Base-by-base conservation (phyloP, 30 jellyfish, hydroid and myxozoan species). In the Aurelia sp. region DNA sequence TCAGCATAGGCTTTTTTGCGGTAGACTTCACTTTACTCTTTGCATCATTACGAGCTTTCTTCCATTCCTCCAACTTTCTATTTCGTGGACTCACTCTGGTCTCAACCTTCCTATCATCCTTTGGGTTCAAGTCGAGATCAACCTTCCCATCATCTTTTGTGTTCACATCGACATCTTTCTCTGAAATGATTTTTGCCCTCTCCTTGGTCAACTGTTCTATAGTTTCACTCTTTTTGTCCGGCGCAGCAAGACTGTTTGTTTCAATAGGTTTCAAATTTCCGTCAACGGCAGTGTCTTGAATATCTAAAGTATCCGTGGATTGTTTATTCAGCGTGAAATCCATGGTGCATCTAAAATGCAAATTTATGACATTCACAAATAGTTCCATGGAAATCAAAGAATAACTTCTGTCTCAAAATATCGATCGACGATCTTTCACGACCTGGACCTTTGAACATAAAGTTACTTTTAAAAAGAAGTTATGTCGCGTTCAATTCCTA, bases 281-380 rank as follows among this genome's bases (percentile, higher is more conserved):
- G 17, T 74, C 86, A 51, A 20, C 75, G 16, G 74, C 1, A 69
- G 5, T 22, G 21, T 47, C 61, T 38, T 47, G 82, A 19, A 44
- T 8, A 44, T 5, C 15, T 59, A 41, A 3, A 0, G 20, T 30
- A 22, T 57, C 67, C 15, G 3, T 60, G 4, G 77, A 6, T 5
- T 50, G 11, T 3, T 41, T 69, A 20, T 16, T 17, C 13, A 19
- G 51, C 13, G 15, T 17, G 12, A 55, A 16, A 77, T 77, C 88
- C 88, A 77, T 63, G 13, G 88, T 77, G 67, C 78, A 62, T 24
- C 86, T 74, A 24, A 61, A 61, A 61, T 22, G 71, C 21, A 61
- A 61, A 22, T 61, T 19, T 2, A 61, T 10, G 11, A 22, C 71
- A 0, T 61, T 13, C 13, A n/a, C 4, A 12, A 61, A 7, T 61